Evolutionary conservation across 2,113 vertebrate genomes (phyloP).

Genomic region (Mobula hypostoma): DNA sequence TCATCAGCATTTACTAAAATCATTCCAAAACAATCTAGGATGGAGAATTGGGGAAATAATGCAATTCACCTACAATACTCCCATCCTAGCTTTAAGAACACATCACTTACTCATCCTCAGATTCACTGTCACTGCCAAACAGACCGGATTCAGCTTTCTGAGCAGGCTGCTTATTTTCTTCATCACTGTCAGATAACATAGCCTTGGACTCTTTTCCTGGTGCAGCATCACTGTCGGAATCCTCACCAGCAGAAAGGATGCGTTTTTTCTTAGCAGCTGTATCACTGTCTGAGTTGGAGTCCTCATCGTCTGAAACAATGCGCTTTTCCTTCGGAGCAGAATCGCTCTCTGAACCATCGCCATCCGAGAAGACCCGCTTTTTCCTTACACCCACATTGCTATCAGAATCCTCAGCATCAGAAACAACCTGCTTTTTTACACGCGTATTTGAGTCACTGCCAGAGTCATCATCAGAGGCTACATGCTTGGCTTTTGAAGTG

Average conservation of each 20-base stretch:
- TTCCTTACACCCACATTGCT: constrained; percentile 55
- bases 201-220: constrained; percentile 15
- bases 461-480: constrained; percentile 81
- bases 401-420: constrained; percentile 56
- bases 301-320: constrained; percentile 76
- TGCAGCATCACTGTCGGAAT: constrained; percentile 20
- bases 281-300: constrained; percentile 71
- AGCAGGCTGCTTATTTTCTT: constrained; percentile 49
- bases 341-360: constrained; percentile 70
- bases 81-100: not conserved
- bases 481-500: constrained; percentile 53
- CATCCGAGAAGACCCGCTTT: constrained; percentile 68
- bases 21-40: not conserved
- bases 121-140: constrained; percentile 94
- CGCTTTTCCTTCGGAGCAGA: constrained; percentile 71
- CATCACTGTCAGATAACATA: constrained; percentile 47
- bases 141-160: constrained; percentile 80
- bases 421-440: constrained; percentile 18
- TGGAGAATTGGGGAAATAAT: not conserved
- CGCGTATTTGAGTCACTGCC: constrained; percentile 62
- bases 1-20: not conserved
- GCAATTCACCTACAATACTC: not conserved
- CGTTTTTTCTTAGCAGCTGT: not conserved
- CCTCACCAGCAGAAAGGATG: constrained; percentile 14
- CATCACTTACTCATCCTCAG: constrained; percentile 85